These are phyloP conservation scores for Sphecodes monilicornis DNA, from an alignment of 2,888 invertebrate species.

Conservation along the genomic window DNA sequence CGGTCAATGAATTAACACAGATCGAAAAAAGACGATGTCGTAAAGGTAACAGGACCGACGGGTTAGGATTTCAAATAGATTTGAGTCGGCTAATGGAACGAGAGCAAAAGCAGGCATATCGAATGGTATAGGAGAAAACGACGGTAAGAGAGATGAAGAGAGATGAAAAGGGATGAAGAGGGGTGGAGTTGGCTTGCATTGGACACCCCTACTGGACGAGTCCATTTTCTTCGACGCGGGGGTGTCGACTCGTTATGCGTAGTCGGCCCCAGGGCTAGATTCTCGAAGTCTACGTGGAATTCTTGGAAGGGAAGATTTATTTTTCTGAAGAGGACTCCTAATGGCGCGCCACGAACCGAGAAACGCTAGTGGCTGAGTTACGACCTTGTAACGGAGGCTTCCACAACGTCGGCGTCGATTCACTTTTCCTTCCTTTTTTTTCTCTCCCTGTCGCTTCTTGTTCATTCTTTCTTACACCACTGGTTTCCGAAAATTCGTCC, in stretches of 20 bases:
- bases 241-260: conserved; percentile 65
- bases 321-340: conserved; percentile 81
- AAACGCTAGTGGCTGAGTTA: conserved; percentile 81
- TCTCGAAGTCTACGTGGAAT: conserved; percentile 66
- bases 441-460: neutral
- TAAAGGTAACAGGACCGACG: conserved; percentile 28
- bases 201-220: conserved; percentile 68
- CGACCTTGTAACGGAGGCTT: conserved; percentile 80
- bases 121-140: neutral
- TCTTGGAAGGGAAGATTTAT: conserved; percentile 82
- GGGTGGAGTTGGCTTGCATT: conserved; percentile 51
- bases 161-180: conserved; percentile 20
- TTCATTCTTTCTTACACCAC: neutral
- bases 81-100: neutral
- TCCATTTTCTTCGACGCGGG: conserved; percentile 70
- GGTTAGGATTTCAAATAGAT: conserved; percentile 21
- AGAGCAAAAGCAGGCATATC: neutral
- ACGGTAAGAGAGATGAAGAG: neutral
- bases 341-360: conserved; percentile 78
- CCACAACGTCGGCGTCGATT: conserved; percentile 74
- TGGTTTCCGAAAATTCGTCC: conserved; percentile 38
- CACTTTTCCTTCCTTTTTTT: conserved; percentile 38
- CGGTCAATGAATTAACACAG: neutral
- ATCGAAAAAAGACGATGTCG: neutral
- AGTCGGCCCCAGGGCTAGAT: conserved; percentile 52